Evolutionary conservation across 2,113 vertebrate species (phyloP).

Genomic region (Oncorhynchus gorbuscha): DNA sequence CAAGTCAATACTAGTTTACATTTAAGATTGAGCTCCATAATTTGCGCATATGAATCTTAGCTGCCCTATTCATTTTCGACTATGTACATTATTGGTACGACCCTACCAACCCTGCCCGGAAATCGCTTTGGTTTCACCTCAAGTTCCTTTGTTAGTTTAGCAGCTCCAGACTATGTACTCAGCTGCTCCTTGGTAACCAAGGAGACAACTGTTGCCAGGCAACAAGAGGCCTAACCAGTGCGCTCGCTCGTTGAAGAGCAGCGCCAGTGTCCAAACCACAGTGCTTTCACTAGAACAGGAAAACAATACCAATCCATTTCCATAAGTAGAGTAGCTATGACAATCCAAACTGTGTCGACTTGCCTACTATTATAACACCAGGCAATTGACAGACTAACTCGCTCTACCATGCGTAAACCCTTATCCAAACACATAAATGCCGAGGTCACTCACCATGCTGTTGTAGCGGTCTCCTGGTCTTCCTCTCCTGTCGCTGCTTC

Average conservation of each 20-base stretch:
- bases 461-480: conserved; percentile 90
- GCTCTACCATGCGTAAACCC: too few species aligned
- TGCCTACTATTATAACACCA: background rate
- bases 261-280: conserved; percentile 45
- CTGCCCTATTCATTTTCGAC: background rate
- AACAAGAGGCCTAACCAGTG: conserved; percentile 71
- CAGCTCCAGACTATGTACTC: conserved; percentile 68
- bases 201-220: conserved; percentile 78
- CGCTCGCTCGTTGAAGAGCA: conserved; percentile 49
- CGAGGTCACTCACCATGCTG: conserved; percentile 84
- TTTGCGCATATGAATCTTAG: background rate
- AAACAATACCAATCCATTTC: conserved; percentile 40
- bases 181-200: conserved; percentile 72
- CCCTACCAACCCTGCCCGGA: conserved; percentile 37
- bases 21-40: background rate
- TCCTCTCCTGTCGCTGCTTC: conserved; percentile 83
- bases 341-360: background rate
- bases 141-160: conserved; percentile 54
- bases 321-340: conserved; percentile 2
- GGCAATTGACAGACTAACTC: too few species aligned
- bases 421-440: too few species aligned
- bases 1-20: background rate
- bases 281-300: conserved; percentile 56
- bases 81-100: conserved; percentile 13
- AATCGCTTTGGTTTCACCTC: conserved; percentile 52